Base-by-base conservation (phyloP, 2,888 invertebrate genomes). In the Patella pellucida region DNA sequence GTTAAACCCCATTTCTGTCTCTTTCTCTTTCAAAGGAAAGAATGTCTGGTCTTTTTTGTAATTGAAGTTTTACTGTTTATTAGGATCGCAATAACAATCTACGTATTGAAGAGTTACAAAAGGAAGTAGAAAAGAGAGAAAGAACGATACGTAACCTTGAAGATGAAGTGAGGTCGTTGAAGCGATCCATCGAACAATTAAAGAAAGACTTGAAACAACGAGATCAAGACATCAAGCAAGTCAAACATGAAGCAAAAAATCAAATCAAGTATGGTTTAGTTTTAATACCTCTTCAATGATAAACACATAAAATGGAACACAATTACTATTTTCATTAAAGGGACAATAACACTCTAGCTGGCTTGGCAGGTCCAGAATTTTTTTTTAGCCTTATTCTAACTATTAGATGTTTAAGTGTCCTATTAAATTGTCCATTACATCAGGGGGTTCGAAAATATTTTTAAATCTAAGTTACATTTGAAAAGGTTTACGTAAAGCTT, bases 71-170 rank as follows among this genome's bases (percentile, higher is more conserved):
- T 54, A 62, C 16, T 68, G 1, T 16, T 52, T 51, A 27, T 16
- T 77, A 90, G 90, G 89, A 89, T 62, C 83, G 80, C 73, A 89
- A 90, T 72, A 84, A 88, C 78, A 72, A 80, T 12, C 79, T 87
- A 69, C 82, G 84, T 52, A 76, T 85, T 15, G 86, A 87, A 75
- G 90, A 90, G 75, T 78, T 90, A 51, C 84, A 88, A 74, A 84
- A 84, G 69, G 87, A 87, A 79, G 84, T 90, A 7, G 83, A 84
- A 31, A 84, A 85, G 51, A 78, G 87, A 70, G 88, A 89, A 75
- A 79, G 83, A 62, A 86, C 86, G 69, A 85, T 89, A n/a, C 80
- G 77, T 23, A 86, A 85, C 71, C 76, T 90, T 72, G 85, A 89
- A 72, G 84, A 85, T 52, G 89, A 90, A 73, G 77, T 87, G 9